Evolutionary conservation across 2,113 vertebrate genomes (phyloP), one percentile per base, ranked within the genome.

Genomic region (Zosterops lateralis): DNA sequence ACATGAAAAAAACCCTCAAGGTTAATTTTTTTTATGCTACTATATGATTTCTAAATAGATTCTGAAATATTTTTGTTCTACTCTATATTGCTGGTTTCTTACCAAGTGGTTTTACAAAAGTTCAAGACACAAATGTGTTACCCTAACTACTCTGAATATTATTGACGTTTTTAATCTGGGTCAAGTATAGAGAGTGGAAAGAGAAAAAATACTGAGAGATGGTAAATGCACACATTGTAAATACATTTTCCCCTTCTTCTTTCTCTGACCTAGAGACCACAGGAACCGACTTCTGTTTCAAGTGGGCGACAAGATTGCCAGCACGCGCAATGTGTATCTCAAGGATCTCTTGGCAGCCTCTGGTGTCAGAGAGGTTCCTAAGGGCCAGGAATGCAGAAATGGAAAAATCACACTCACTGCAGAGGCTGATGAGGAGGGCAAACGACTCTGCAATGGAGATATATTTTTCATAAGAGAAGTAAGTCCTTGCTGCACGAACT

Each of bases 371-470:
- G 1, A 12, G 44, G 31, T 9, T 67, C 50, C 45, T 17, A 1
- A 45, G 7, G 13, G 1, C 34, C 38, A 2, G 14, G 31, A 47
- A 31, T 14, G 28, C 38, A 12, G 14, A 45, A 25, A 26, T 34
- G 44, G 56, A 94, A 78, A 79, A 82, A 22, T 18, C 36, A 9
- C 72, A 15, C 9, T 24, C 14, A 15, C 62, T 22, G 5, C 25
- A 68, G 28, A 68, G 51, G 16, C 60, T 87, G 87, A 76, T 53
- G 92, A 96, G 36, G 96, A 94, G 53, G 95, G 58, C 60, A 96
- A 83, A 50, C 97, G 98, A 12, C 92, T 99, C 1, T 99, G 98
- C 95, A 99, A 99, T 48, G 98, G 98, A 90, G 98, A 99, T 90
- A 96, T 98, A 95, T 99, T 98, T 97, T 99, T 98, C 84, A 98